Conservation (phyloP, 2,797 vertebrate species). For the Parauchenoglanis punctatus region DNA sequence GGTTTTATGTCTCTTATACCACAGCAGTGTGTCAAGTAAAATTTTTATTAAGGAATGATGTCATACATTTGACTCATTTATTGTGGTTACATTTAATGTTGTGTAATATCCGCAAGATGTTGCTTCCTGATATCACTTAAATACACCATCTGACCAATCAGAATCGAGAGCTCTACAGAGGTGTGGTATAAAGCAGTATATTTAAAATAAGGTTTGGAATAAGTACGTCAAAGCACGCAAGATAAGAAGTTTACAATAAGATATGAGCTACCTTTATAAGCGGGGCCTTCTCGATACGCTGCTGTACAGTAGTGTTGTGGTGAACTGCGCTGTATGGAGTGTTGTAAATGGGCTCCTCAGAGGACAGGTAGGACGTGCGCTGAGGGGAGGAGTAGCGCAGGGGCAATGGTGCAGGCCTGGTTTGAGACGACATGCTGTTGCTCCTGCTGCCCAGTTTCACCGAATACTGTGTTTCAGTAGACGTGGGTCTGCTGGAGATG, state of each 20-base stretch:
- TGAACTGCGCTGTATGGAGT: conserved; percentile 72
- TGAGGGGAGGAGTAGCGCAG: conserved; percentile 73
- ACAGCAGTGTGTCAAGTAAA: background rate
- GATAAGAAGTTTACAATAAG: background rate
- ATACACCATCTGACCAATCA: background rate
- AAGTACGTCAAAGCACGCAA: background rate
- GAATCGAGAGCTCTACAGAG: background rate
- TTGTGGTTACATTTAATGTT: background rate
- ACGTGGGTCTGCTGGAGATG: conserved; percentile 70
- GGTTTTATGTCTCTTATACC: background rate
- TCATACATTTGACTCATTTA: background rate
- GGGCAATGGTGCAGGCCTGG: conserved; percentile 70
- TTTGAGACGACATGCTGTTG: conserved; percentile 79
- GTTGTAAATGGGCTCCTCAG: conserved; percentile 74
- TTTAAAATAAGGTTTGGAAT: background rate
- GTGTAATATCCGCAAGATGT: background rate
- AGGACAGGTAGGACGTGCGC: conserved; percentile 64
- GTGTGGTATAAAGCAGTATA: background rate
- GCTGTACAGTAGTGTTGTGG: conserved; percentile 52
- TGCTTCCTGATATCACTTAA: background rate
- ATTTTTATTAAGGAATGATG: background rate
- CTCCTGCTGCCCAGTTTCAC: conserved; percentile 75
- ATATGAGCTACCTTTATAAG: conserved; percentile 77
- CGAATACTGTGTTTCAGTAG: conserved; percentile 57
- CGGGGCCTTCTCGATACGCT: conserved; percentile 70